These are phyloP conservation scores for Polyodon spathula DNA, from an alignment of 2,113 vertebrate species.

Conservation along the genomic window DNA sequence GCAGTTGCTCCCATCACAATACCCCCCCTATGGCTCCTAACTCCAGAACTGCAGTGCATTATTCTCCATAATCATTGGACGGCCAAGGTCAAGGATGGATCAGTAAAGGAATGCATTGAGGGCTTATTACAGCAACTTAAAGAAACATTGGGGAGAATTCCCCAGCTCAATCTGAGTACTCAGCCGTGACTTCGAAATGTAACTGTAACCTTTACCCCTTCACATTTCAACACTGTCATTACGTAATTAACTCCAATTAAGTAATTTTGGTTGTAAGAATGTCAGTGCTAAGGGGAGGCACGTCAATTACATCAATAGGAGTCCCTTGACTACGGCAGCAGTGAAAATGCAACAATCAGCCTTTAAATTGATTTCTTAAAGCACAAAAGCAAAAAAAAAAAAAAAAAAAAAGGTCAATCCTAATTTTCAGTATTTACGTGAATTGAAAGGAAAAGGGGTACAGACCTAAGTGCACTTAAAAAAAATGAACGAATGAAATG, in stretches of 20 bases:
- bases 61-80: slow-evolving; percentile 55
- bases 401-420: slow-evolving; percentile 45
- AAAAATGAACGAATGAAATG: slow-evolving; percentile 11
- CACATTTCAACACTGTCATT: slow-evolving; percentile 86
- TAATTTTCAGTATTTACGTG: slow-evolving; percentile 62
- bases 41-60: slow-evolving; percentile 42
- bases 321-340: slow-evolving; percentile 78
- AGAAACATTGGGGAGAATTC: slow-evolving; percentile 45
- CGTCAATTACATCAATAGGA: slow-evolving; percentile 79
- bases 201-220: slow-evolving; percentile 78
- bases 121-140: slow-evolving; percentile 38
- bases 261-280: slow-evolving; percentile 77
- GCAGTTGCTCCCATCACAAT: slow-evolving; percentile 62
- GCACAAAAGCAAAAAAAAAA: no score
- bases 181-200: slow-evolving; percentile 61
- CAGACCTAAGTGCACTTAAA: slow-evolving; percentile 22
- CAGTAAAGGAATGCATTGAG: slow-evolving; percentile 31
- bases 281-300: slow-evolving; percentile 60
- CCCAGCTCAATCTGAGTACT: slow-evolving; percentile 43
- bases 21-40: slow-evolving; percentile 56
- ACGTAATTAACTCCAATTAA: slow-evolving; percentile 96
- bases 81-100: slow-evolving; percentile 65
- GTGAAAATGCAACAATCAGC: slow-evolving; percentile 74
- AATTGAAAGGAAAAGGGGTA: slow-evolving; percentile 11
- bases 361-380: slow-evolving; percentile 79